Conservation (phyloP, 2,113 vertebrate genomes). For the Monopterus albus region DNA sequence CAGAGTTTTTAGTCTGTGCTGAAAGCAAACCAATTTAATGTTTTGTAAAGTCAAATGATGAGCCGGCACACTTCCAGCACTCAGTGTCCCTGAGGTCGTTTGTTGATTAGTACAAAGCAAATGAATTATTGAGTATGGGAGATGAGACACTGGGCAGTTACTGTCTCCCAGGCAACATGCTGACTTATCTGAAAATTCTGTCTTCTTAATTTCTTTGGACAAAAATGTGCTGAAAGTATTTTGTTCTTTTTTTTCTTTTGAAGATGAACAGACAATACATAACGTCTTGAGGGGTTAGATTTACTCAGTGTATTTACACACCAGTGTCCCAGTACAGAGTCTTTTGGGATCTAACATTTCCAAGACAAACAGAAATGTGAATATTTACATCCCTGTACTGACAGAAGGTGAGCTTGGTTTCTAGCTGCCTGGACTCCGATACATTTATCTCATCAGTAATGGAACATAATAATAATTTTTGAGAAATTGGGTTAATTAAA, state of each 20-base stretch:
- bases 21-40: not conserved
- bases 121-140: constrained; percentile 56
- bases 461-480: not conserved
- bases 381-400: not conserved
- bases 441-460: not conserved
- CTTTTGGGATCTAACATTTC: not conserved
- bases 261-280: too few species aligned
- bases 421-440: not conserved
- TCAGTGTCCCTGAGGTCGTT: constrained; percentile 43
- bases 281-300: too few species aligned
- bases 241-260: too few species aligned
- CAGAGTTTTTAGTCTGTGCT: not conserved
- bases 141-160: constrained; percentile 34
- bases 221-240: too few species aligned
- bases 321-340: too few species aligned
- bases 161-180: constrained; percentile 32
- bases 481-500: not conserved
- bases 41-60: constrained; percentile 7
- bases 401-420: not conserved
- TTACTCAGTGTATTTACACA: too few species aligned
- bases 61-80: constrained; percentile 1
- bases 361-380: not conserved
- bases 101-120: constrained; percentile 35
- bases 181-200: constrained; percentile 33
- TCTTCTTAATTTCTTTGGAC: not conserved